phyloP scores from a whole-genome alignment of 2,797 vertebrate species.

The Semaprochilodus insignis region DNA sequence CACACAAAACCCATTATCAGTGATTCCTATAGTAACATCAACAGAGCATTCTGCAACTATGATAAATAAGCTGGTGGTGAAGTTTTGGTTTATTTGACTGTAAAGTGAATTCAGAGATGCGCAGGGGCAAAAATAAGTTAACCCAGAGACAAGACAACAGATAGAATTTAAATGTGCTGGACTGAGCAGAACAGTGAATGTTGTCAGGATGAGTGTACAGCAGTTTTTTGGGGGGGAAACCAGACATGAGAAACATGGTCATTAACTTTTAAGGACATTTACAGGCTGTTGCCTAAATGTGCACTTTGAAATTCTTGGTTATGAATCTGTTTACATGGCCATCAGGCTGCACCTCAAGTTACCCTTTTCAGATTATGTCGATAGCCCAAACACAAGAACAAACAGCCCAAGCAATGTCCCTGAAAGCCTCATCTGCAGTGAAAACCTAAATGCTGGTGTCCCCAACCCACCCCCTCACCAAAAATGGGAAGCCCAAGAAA shows the following conservation, averaged over 20 bases:
- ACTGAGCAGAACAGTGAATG: neutral
- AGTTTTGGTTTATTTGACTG: neutral
- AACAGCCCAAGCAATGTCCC: neutral
- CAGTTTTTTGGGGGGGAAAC: neutral
- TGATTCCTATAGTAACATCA: neutral
- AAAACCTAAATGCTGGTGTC: neutral
- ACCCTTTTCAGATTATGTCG: neutral
- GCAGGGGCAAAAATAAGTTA: neutral
- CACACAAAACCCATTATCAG: neutral
- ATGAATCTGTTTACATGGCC: neutral
- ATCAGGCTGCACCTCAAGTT: neutral
- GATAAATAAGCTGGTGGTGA: too few relatives aligned
- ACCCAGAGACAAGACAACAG: neutral
- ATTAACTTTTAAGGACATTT: neutral
- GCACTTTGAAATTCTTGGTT: neutral
- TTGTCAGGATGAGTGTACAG: neutral
- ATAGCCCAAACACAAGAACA: neutral
- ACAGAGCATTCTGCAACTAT: neutral
- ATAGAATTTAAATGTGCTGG: neutral
- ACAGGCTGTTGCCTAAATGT: neutral
- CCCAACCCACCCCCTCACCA: neutral
- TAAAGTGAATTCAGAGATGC: neutral
- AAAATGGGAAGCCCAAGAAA: neutral
- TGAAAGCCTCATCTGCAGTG: neutral
- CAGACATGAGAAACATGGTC: neutral